These are phyloP conservation scores for Drosophila sproati DNA, from an alignment of 1,140 invertebrate species.

Conservation along the genomic window DNA sequence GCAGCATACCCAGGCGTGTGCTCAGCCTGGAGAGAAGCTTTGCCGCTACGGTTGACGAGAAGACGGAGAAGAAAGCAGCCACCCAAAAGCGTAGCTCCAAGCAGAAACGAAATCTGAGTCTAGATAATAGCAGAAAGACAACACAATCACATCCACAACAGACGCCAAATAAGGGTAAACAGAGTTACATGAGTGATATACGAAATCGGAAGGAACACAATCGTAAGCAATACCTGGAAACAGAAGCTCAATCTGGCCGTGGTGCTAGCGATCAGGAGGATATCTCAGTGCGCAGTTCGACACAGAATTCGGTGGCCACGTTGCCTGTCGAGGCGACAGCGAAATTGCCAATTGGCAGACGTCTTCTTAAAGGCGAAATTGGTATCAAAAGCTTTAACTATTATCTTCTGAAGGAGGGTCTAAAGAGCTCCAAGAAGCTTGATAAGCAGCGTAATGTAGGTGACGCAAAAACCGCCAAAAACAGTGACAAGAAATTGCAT, in stretches of 20 bases:
- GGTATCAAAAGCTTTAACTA: slow-evolving; percentile 85
- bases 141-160: slow-evolving; percentile 24
- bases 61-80: slow-evolving; percentile 51
- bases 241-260: background rate
- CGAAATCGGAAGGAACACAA: slow-evolving; percentile 45
- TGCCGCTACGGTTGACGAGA: slow-evolving; percentile 35
- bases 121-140: slow-evolving; percentile 63
- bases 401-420: slow-evolving; percentile 81
- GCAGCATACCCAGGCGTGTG: slow-evolving; percentile 59
- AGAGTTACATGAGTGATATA: slow-evolving; percentile 19
- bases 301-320: slow-evolving; percentile 48
- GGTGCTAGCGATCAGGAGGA: slow-evolving; percentile 59
- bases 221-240: slow-evolving; percentile 41
- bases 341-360: slow-evolving; percentile 79
- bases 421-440: slow-evolving; percentile 78
- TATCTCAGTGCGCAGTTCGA: slow-evolving; percentile 56
- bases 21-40: slow-evolving; percentile 73
- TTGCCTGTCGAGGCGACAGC: slow-evolving; percentile 18
- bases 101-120: slow-evolving; percentile 78
- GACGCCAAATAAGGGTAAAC: slow-evolving; percentile 14
- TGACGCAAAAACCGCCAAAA: background rate
- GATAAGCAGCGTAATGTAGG: slow-evolving; percentile 60
- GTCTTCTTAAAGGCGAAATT: slow-evolving; percentile 80
- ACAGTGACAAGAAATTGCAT: slow-evolving; percentile 45
- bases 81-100: slow-evolving; percentile 69